Conservation (phyloP, 2,888 invertebrate genomes). For the Augiades crinisus region DNA sequence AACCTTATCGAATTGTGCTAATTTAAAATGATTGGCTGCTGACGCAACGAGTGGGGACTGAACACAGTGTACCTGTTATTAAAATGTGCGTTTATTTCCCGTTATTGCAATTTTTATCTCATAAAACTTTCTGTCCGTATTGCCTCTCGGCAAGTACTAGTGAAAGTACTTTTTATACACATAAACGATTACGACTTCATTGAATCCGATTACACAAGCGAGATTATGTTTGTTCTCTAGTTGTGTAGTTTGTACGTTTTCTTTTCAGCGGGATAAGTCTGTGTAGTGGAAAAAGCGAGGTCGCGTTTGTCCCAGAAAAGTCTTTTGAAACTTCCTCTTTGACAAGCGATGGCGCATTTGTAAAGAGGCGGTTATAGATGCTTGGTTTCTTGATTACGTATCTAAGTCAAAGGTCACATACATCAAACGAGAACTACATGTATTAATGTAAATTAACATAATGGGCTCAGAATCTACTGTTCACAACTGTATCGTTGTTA, state of each 20-base stretch:
- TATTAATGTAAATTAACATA: no score
- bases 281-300: not conserved
- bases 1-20: constrained; percentile 34
- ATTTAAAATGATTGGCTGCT: constrained; percentile 7
- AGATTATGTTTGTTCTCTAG: constrained; percentile 5
- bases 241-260: not conserved
- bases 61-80: not conserved
- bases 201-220: not conserved
- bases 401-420: not conserved
- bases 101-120: constrained; percentile 14
- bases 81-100: constrained; percentile 12
- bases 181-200: constrained; percentile 3
- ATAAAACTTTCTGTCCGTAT: constrained; percentile 7
- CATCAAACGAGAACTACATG: no score
- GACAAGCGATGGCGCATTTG: not conserved
- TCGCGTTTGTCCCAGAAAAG: not conserved
- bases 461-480: no score
- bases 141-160: constrained; percentile 1
- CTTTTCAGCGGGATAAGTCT: not conserved
- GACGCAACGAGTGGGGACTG: not conserved
- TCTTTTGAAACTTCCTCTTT: constrained; percentile 3
- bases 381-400: not conserved
- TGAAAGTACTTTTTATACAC: constrained; percentile 18
- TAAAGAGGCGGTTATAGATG: not conserved
- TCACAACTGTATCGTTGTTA: no score